Base-by-base conservation (phyloP, 2,113 vertebrate species). In the Psophia crepitans region DNA sequence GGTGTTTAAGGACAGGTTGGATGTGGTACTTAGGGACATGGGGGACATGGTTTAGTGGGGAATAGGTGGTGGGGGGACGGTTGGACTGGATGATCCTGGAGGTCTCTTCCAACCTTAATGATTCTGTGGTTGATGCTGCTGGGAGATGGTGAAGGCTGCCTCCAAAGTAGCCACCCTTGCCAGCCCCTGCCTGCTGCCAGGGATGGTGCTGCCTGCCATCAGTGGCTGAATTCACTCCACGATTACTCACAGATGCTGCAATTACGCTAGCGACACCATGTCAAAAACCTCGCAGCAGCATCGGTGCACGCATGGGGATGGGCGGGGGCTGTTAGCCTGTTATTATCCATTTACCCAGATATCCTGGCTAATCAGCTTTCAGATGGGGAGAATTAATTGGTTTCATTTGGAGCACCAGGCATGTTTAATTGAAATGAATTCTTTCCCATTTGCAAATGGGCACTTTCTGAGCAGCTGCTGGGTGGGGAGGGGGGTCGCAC, bases 331-430 rank as follows among this genome's bases (percentile, higher is more conserved):
- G 93, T 97, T 97, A 97, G 95, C 78, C 96, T 93, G 89, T 92
- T 97, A 75, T 98, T 97, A 96, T 96, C 96, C 97, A 81, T 95
- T 97, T 97, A 95, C 86, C 76, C 95, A 96, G 93, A 86, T 96
- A 97, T 97, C 96, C 95, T 0, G 1, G 95, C 94, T 97, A 97
- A 98, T 98, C 97, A 97, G 93, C 96, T 96, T 98, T 98, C 96
- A 89, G 95, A 97, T 95, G 97, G 97, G 77, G 78, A 97, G 96
- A 95, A 97, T 96, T 97, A 97, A 98, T 98, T 96, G 97, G 85
- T 94, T 97, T 95, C 74, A n/a, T 92, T 97, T 82, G 82, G 94
- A 91, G 84, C 76, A 57, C 79, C 85, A 79, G 95, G 91, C 95
- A 74, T 2, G 19, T 93, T 84, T 97, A 97, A 97, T 97, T 98